Evolutionary conservation across 2,113 vertebrate species (phyloP), one percentile per base, ranked within the genome.

Genomic region (Anolis sagrei): DNA sequence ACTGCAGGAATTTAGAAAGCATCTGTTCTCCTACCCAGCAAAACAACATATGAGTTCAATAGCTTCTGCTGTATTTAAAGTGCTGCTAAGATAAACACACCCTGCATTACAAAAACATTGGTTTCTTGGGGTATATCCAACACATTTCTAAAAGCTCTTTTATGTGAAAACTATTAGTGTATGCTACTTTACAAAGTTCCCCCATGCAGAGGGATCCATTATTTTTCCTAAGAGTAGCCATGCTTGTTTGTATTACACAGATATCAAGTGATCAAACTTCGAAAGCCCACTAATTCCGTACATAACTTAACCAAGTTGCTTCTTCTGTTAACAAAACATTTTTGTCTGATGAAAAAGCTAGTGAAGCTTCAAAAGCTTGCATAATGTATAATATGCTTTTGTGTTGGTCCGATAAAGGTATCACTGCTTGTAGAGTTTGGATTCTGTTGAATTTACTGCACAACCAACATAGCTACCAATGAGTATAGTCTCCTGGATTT

Each of bases 11-110:
- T 51, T 0, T 0, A 72, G 61, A 84, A 73, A n/a, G 86, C 86
- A 79, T 16, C 76, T 19, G 1, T 34, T 0, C 1, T 5, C 0
- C 16, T 11, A 8, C 25, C 81, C 87, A 73, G 84, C 76, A 13
- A 82, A 5, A 44, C 36, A 82, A 83, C 1, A 75, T 0, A 0
- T 58, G 34, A 48, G 80, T 32, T 84, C 73, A 39, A n/a, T 0
- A 1, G 83, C 1, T 75, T 80, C 73, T 51, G 23, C 13, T 73
- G 62, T 81, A 76, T 8, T 39, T 74, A 83, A 82, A 84, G 82
- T 90, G 86, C 74, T 11, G 66, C 68, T 16, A 2, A 89, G 80
- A 86, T 91, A 93, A 93, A 93, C 76, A 90, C 49, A 84, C 23
- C 72, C 90, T 54, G 10, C 0, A 5, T 82, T 48, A 32, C 77